Evolutionary conservation across 2,113 vertebrate species (phyloP), one percentile per base, ranked within the genome.

Genomic region (Periophthalmodon schlosseri): DNA sequence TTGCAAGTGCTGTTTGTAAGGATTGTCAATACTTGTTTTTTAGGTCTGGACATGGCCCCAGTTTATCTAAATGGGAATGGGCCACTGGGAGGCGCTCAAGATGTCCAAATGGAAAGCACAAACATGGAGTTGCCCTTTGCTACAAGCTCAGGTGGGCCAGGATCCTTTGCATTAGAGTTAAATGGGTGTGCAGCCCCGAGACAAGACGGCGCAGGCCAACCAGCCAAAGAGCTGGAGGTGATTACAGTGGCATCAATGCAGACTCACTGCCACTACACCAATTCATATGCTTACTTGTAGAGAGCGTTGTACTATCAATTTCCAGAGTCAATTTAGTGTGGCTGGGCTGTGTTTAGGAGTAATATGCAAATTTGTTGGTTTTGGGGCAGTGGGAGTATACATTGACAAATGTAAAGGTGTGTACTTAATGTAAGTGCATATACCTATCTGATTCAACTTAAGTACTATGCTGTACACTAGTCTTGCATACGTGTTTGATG

Each of bases 191-290:
- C 86, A 23, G 71, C 85, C 46, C 86, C 84, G 12, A 90, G 93
- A 91, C 82, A 56, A 75, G 77, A 84, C 44, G 74, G 77, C 70
- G 81, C 58, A 4, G 78, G 84, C 87, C 89, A 94, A 74, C 92
- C 94, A 82, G 91, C 95, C 76, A 96, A 93, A 94, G 96, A 98
- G 91, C 93, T 95, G 94, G 96, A 99, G 91, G 95, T 97, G 93
- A 97, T 96, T 92, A 98, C 96, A 73, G 95, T 98, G 91, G 96
- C 97, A 20, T 95, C 97, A 83, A 97, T 99, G 96, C 98, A 99
- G 83, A 97, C 96, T 46, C 96, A 97, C 3, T 99, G 97, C 87
- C 96, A 96, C 87, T 98, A 96, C 94, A 98, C 95, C 90, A 98
- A 96, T 89, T 97, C 97, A 86, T 98, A 98, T 33, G 95, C 96